These are phyloP conservation scores for Drosophila neoperkinsi DNA, from an alignment of 2,888 invertebrate genomes.

Conservation along the genomic window DNA sequence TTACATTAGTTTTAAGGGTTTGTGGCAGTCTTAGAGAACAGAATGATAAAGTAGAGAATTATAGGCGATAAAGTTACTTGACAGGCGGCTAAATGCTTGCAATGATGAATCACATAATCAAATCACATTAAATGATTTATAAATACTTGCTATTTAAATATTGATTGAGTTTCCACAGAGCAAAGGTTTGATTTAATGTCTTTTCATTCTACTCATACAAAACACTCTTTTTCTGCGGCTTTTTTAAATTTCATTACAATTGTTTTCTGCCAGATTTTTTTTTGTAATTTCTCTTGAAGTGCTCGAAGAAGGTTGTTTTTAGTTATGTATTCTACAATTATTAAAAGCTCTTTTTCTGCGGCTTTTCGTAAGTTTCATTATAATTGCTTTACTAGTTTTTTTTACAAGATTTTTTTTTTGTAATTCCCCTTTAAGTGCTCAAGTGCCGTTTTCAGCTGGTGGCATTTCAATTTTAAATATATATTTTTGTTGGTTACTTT, in stretches of 20 bases:
- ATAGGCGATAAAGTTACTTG: conserved; percentile 7
- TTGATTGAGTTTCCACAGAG: not conserved
- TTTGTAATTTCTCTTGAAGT: not conserved
- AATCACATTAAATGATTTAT: conserved; percentile 16
- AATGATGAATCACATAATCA: conserved; percentile 26
- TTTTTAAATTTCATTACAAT: not conserved
- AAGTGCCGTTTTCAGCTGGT: conserved; percentile 4
- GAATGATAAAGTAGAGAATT: conserved; percentile 8
- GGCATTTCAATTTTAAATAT: conserved; percentile 9
- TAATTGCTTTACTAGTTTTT: not conserved
- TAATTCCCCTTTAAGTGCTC: not conserved
- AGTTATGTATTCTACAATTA: not conserved
- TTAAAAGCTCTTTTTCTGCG: not conserved
- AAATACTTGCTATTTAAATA: conserved; percentile 13
- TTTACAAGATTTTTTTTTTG: not conserved
- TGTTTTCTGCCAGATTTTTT: not conserved
- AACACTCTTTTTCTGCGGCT: not conserved
- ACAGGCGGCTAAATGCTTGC: conserved; percentile 10
- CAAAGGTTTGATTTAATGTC: too few species aligned
- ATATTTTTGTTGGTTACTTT: not conserved
- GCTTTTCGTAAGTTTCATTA: not conserved
- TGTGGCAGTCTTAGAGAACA: not conserved
- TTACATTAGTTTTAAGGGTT: not conserved
- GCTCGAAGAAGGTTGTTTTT: not conserved
- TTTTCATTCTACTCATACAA: not conserved